Evolutionary conservation across 2,113 vertebrate genomes (phyloP), one percentile per base, ranked within the genome.

Genomic region (Alouatta palliata): DNA sequence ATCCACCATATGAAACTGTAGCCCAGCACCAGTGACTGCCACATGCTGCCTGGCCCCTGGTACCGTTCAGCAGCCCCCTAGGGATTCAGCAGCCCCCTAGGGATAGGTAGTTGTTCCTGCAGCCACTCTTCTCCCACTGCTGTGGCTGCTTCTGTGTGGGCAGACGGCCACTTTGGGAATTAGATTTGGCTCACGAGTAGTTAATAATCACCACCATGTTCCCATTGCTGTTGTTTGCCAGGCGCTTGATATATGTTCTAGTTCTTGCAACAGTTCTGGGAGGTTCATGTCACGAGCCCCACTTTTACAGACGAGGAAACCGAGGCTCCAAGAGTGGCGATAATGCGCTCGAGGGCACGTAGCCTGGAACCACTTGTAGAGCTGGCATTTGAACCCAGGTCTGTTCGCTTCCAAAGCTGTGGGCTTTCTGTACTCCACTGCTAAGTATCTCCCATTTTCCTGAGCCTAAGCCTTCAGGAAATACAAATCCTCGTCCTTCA

Each of bases 291-390:
- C 88, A 68, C 45, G 16, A 95, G 81, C 35, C 92, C 68, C 56
- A 58, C 87, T 92, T 97, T 96, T 93, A 87, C 80, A 96, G 87
- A 90, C 27, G 49, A 96, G 70, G 49, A 93, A 93, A 95, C 73
- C 35, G 56, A 97, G 49, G 40, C 47, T 94, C 87, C 30, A 21
- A 86, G 47, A 94, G 75, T 58, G 30, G 37, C 45, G 85, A 35
- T 90, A 75, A 32, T n/a, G 49, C 77, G 58, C 83, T 43, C 25
- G 35, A 86, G 94, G n/a, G 16, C 68, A 91, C n/a, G 37, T 82
- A 79, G 35, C 86, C 89, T 91, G 14, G 79, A 97, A 94, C 16
- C 54, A 93, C 47, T 80, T 82, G 21, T 25, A 90, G 71, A 96
- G 37, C 75, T 95, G 66, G 54, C 27, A 11, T 95, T 49, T 43